Conservation (phyloP, 92 coral and sea anemone genomes). For the Galaxea fascicularis region DNA sequence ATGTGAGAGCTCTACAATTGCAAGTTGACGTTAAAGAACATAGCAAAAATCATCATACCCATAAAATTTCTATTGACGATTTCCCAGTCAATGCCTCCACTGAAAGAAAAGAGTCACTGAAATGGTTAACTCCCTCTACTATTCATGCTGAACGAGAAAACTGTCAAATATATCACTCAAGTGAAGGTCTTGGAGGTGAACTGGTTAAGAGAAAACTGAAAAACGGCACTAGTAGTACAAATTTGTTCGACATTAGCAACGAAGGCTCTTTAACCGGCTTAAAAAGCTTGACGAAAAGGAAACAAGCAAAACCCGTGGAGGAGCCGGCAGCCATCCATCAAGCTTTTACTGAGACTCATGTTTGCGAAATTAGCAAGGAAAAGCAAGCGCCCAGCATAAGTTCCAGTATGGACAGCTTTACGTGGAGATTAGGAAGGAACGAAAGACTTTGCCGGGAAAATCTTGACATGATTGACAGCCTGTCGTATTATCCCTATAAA, state of each 20-base stretch:
- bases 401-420: not conserved
- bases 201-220: not conserved
- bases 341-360: not conserved
- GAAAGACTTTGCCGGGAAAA: not conserved
- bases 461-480: not conserved
- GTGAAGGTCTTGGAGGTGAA: not conserved
- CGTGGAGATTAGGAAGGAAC: not conserved
- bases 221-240: not conserved
- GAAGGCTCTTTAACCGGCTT: not conserved
- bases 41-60: not conserved
- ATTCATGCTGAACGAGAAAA: not conserved
- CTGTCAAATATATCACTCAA: not conserved
- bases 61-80: not conserved
- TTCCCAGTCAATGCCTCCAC: not conserved
- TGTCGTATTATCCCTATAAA: not conserved
- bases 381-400: not conserved
- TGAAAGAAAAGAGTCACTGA: not conserved
- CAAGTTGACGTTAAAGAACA: not conserved
- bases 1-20: not conserved
- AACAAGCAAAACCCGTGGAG: not conserved
- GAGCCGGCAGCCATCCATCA: not conserved
- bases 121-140: not conserved
- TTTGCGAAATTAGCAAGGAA: not conserved
- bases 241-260: not conserved
- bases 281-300: constrained; percentile 1